phyloP scores from a whole-genome alignment of 1,140 invertebrate genomes.

The Brachionus manjavacas region DNA sequence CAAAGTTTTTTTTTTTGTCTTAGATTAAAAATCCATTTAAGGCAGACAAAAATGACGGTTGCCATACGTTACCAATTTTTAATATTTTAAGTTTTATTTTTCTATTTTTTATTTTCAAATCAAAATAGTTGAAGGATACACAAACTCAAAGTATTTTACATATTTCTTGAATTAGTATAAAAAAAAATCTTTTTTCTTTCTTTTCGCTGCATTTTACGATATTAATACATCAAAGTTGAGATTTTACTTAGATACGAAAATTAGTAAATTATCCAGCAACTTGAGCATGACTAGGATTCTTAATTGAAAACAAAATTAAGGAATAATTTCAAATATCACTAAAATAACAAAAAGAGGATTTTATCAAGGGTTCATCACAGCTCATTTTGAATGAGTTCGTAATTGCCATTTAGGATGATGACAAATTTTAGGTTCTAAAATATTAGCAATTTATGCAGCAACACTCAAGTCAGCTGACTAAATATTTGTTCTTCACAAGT shows the following conservation, averaged over 20 bases:
- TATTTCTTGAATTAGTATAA: constrained; percentile 16
- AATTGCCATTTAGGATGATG: no score
- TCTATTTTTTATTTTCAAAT: neutral
- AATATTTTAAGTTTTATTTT: constrained; percentile 15
- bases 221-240: neutral
- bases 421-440: neutral
- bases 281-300: neutral
- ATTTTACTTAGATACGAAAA: neutral
- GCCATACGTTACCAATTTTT: neutral
- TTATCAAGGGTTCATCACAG: neutral
- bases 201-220: neutral
- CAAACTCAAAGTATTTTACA: constrained; percentile 29
- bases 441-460: neutral
- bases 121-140: constrained; percentile 36
- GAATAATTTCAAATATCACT: neutral
- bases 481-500: neutral
- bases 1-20: neutral
- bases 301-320: neutral
- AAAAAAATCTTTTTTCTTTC: neutral
- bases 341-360: no score
- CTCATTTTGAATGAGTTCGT: no score
- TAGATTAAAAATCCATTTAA: neutral
- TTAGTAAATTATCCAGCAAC: neutral
- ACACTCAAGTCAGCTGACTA: neutral
- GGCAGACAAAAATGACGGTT: neutral